These are phyloP conservation scores for Cheilosia urbana DNA, from an alignment of 2,888 invertebrate species.

Conservation along the genomic window DNA sequence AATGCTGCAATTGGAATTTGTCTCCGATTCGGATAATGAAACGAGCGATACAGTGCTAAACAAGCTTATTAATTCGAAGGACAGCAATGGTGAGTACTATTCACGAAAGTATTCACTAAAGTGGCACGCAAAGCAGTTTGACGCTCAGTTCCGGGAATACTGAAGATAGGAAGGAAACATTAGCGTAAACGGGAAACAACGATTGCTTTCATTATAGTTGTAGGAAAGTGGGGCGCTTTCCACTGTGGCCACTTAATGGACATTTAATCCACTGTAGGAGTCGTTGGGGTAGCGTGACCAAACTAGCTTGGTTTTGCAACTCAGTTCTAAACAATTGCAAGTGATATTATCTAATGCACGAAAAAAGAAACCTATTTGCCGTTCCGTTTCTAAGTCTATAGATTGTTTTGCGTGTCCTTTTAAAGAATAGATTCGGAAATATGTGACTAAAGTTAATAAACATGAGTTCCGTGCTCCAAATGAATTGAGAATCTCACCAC, in stretches of 20 bases:
- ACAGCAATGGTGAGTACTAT: conserved; percentile 10
- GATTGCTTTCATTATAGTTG: conserved; percentile 30
- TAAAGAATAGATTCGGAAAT: no score
- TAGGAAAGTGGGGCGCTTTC: conserved; percentile 15
- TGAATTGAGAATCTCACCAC: no score
- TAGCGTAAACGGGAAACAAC: conserved; percentile 5
- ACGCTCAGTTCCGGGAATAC: conserved; percentile 12
- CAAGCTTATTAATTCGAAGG: conserved; percentile 44
- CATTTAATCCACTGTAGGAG: background rate
- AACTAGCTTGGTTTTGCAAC: no score
- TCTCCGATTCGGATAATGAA: background rate
- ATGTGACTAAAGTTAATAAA: no score
- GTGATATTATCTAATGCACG: no score
- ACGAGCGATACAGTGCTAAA: conserved; percentile 7
- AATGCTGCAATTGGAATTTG: conserved; percentile 24
- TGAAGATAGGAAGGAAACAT: conserved; percentile 37
- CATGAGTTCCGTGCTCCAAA: no score
- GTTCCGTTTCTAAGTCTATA: no score
- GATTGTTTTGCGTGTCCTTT: no score
- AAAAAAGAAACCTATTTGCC: no score
- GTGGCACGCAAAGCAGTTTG: conserved; percentile 55
- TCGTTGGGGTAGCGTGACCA: background rate
- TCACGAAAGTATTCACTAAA: conserved; percentile 36
- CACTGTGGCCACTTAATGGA: conserved; percentile 13
- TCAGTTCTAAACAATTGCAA: no score